Evolutionary conservation across 2,888 invertebrate species (phyloP).

Genomic region (Pyrrhia umbra): DNA sequence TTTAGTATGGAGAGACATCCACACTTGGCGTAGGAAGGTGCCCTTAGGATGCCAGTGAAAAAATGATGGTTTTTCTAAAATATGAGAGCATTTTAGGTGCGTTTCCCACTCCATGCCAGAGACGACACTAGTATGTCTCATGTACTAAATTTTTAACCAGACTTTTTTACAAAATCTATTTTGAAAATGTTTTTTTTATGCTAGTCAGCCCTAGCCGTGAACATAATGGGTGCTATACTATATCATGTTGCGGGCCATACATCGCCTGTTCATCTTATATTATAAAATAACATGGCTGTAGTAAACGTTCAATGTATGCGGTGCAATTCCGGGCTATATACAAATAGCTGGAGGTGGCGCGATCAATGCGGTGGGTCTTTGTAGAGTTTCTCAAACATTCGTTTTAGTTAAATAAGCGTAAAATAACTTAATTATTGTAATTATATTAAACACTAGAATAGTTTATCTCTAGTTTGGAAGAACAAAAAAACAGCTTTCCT

Average conservation of each 20-base stretch:
- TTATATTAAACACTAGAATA: too few relatives aligned
- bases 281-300: conserved; percentile 12
- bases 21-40: too few relatives aligned
- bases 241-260: conserved; percentile 39
- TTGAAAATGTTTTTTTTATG: neutral
- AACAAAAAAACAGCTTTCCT: too few relatives aligned
- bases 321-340: conserved; percentile 44
- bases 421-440: neutral
- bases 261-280: conserved; percentile 24
- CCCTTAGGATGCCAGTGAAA: too few relatives aligned
- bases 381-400: conserved; percentile 47
- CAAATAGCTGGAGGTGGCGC: conserved; percentile 63
- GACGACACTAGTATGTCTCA: too few relatives aligned
- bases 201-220: conserved; percentile 24
- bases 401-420: neutral
- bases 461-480: too few relatives aligned
- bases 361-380: conserved; percentile 68
- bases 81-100: too few relatives aligned
- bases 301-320: conserved; percentile 57
- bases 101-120: too few relatives aligned
- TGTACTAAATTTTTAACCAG: too few relatives aligned
- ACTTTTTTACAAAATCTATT: neutral
- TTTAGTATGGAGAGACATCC: too few relatives aligned
- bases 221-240: conserved; percentile 37
- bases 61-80: too few relatives aligned